Conservation (phyloP, 2,888 invertebrate genomes). For the Ormia ochracea region DNA sequence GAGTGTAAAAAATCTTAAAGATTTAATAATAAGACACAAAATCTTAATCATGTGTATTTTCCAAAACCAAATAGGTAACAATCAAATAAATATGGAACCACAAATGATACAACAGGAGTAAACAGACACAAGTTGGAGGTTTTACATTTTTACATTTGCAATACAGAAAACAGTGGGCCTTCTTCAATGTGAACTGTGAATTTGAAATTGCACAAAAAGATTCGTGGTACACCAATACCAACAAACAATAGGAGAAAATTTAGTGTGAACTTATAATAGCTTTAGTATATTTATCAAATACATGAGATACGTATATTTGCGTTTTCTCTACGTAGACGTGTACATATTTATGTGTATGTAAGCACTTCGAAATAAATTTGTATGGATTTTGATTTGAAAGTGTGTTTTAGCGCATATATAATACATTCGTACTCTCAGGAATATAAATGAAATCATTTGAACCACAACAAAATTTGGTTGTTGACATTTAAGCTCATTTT, state of each 20-base stretch:
- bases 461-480: constrained; percentile 65
- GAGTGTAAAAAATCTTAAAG: background rate
- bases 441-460: constrained; percentile 47
- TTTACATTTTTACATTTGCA: background rate
- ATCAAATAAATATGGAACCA: constrained; percentile 47
- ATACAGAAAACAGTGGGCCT: background rate
- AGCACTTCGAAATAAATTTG: background rate
- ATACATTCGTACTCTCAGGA: background rate
- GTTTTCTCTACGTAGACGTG: too few relatives aligned
- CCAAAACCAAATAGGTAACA: constrained; percentile 46
- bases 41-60: constrained; percentile 24
- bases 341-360: background rate
- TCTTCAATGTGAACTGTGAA: background rate
- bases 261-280: constrained; percentile 51
- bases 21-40: background rate
- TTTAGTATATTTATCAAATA: constrained; percentile 26
- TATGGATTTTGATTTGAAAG: background rate
- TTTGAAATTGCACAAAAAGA: background rate
- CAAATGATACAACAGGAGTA: constrained; percentile 39
- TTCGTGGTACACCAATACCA: constrained; percentile 21
- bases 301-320: background rate
- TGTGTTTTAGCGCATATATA: background rate
- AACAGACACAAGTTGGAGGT: constrained; percentile 23
- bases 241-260: constrained; percentile 28
- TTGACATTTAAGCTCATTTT: constrained; percentile 67